Evolutionary conservation across 2,797 vertebrate species (phyloP).

Genomic region (Salarias fasciatus): DNA sequence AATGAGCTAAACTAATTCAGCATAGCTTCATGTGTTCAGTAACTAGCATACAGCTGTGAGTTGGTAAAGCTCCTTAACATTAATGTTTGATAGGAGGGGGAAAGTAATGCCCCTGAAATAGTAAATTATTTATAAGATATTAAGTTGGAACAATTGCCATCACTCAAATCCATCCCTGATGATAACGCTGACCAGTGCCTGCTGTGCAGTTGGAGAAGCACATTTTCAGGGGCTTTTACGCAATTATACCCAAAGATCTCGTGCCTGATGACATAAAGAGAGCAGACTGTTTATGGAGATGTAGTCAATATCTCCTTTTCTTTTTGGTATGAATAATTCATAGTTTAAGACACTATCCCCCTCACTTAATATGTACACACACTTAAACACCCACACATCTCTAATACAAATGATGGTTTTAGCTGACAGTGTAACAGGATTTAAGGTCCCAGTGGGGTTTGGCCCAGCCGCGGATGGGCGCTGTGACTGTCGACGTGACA

Average conservation of each 20-base stretch:
- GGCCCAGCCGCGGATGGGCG: constrained; percentile 75
- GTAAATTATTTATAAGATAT: constrained; percentile 85
- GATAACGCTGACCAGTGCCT: constrained; percentile 76
- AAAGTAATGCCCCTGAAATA: constrained; percentile 59
- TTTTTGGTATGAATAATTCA: constrained; percentile 87
- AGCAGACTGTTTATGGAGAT: constrained; percentile 86
- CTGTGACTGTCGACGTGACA: constrained; percentile 84
- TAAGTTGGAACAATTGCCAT: constrained; percentile 80
- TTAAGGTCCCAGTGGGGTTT: constrained; percentile 86
- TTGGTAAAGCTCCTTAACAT: constrained; percentile 64
- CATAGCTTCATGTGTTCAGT: constrained; percentile 32
- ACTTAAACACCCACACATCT: constrained; percentile 84
- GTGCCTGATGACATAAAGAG: constrained; percentile 84
- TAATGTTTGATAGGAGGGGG: constrained; percentile 48
- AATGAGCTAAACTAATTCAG: constrained; percentile 30
- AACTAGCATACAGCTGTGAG: constrained; percentile 69
- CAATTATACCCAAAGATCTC: constrained; percentile 82
- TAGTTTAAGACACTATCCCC: constrained; percentile 83
- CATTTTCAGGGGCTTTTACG: constrained; percentile 79
- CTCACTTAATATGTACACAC: constrained; percentile 83
- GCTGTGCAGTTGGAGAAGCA: constrained; percentile 73
- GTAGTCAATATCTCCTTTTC: constrained; percentile 87
- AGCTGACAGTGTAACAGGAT: constrained; percentile 88
- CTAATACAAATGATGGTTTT: constrained; percentile 84
- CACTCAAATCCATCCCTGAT: constrained; percentile 76